A percentile compares a stretch with the other conserved stretches of the same genome.
phyloP scores from a whole-genome alignment of 2,797 vertebrate genomes.

The Hozukius guyotensis region DNA sequence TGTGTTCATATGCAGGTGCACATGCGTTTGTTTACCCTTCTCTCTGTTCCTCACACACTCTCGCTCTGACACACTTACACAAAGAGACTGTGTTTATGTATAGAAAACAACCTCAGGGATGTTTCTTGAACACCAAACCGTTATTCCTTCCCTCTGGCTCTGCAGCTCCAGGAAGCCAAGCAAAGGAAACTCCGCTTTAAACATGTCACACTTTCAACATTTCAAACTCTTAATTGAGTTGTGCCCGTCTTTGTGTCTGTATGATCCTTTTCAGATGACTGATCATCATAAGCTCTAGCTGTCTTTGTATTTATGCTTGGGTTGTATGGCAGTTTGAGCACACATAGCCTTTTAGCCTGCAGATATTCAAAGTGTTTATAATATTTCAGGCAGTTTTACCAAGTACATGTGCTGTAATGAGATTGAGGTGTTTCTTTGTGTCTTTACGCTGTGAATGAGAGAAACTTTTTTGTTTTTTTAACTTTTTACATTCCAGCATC shows the following conservation, averaged over 20 bases:
- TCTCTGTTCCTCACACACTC: constrained; percentile 1
- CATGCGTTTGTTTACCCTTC: neutral
- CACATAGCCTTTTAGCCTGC: neutral
- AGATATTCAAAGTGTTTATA: neutral
- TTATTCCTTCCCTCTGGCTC: constrained; percentile 39
- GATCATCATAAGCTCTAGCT: neutral
- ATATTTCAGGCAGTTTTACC: neutral
- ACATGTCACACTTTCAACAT: constrained; percentile 36
- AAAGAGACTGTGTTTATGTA: constrained; percentile 42
- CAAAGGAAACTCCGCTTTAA: constrained; percentile 47
- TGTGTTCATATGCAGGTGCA: neutral
- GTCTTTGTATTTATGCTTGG: neutral
- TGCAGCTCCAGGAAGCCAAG: constrained; percentile 33
- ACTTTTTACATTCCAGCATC: constrained; percentile 35
- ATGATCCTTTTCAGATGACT: constrained; percentile 22
- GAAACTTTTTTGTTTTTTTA: constrained; percentile 25
- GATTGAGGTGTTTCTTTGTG: neutral
- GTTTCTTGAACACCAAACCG: constrained; percentile 51
- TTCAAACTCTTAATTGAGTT: constrained; percentile 46
- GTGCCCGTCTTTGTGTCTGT: constrained; percentile 9
- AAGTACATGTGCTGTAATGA: neutral
- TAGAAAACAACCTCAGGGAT: constrained; percentile 62
- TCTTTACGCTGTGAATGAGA: neutral
- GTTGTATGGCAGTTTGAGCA: neutral
- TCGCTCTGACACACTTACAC: constrained; percentile 28